Conservation (phyloP, 2,888 invertebrate species). For the Agonopterix arenella region DNA sequence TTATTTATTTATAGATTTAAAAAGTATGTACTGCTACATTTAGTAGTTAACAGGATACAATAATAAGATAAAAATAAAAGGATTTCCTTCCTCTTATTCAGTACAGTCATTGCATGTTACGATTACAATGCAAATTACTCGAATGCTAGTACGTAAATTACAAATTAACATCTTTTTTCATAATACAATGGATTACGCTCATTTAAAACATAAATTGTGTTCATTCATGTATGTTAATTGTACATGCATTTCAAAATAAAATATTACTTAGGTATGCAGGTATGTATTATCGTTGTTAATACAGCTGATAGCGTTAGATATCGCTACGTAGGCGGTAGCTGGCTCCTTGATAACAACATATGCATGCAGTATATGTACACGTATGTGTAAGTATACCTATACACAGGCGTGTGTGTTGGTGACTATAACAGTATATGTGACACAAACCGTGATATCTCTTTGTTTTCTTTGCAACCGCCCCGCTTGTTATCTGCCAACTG, state of each 20-base stretch:
- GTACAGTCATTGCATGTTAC: too few relatives aligned
- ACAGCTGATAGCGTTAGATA: constrained; percentile 51
- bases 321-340: constrained; percentile 46
- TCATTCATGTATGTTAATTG: constrained; percentile 38
- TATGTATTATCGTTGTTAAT: constrained; percentile 41
- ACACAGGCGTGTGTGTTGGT: constrained; percentile 9
- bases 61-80: too few relatives aligned
- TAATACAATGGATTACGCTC: constrained; percentile 10
- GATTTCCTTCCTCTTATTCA: too few relatives aligned
- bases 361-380: constrained; percentile 9
- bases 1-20: too few relatives aligned
- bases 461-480: constrained; percentile 55
- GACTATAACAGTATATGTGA: constrained; percentile 24
- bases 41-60: too few relatives aligned
- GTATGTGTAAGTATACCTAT: constrained; percentile 7
- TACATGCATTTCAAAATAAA: constrained; percentile 21
- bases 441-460: constrained; percentile 47
- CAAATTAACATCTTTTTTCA: not conserved
- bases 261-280: constrained; percentile 44
- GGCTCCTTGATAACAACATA: constrained; percentile 23
- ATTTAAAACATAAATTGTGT: constrained; percentile 12
- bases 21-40: too few relatives aligned
- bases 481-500: constrained; percentile 34
- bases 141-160: too few relatives aligned
- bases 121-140: too few relatives aligned